These are phyloP conservation scores for Acanthurus leucopareius DNA, from an alignment of 2,797 vertebrate species.

Conservation along the genomic window DNA sequence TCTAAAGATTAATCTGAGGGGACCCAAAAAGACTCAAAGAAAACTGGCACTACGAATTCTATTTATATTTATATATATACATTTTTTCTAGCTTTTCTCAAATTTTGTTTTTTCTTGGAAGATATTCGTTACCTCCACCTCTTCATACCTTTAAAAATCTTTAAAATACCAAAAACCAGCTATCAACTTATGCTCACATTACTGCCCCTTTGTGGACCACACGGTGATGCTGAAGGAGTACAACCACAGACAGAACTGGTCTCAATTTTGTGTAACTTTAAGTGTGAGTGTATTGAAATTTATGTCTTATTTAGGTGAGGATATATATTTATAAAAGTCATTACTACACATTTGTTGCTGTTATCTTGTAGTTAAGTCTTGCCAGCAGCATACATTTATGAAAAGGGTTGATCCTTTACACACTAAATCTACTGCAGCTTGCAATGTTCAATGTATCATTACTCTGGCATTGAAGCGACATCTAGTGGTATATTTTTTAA, in stretches of 20 bases:
- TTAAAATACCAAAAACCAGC: not conserved
- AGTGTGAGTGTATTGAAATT: not conserved
- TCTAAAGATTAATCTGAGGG: not conserved
- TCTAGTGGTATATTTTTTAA: slow-evolving; percentile 2
- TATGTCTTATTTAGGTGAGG: not conserved
- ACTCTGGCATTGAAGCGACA: slow-evolving; percentile 10
- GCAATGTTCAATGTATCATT: not conserved
- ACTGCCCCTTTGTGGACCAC: too few species aligned
- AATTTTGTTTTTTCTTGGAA: not conserved
- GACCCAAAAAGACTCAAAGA: not conserved
- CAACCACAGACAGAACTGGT: not conserved
- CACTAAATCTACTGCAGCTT: not conserved
- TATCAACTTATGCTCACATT: not conserved
- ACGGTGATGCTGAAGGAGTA: too few species aligned
- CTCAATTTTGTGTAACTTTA: not conserved
- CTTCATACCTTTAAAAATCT: not conserved
- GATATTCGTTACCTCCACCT: not conserved
- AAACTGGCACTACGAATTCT: not conserved
- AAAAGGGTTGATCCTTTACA: not conserved
- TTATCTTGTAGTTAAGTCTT: not conserved
- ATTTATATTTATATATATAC: too few species aligned
- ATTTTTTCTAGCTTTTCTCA: not conserved
- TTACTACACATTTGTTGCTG: not conserved
- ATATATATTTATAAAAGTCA: not conserved
- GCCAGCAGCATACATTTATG: not conserved